These are phyloP conservation scores for Gandaritis pyraliata DNA, from an alignment of 2,888 invertebrate genomes.

Conservation along the genomic window DNA sequence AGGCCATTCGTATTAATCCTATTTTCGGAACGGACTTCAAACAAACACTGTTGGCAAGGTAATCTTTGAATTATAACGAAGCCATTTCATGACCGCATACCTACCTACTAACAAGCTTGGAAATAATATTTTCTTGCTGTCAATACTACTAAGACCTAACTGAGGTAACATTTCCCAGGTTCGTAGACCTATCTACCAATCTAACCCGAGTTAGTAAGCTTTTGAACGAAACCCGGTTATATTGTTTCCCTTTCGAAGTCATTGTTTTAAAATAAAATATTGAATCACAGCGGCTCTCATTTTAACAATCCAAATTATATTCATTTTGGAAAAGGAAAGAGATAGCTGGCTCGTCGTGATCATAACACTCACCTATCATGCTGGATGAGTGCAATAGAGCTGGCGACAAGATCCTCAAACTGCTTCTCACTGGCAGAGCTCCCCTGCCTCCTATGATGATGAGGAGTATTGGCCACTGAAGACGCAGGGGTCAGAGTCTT, in stretches of 20 bases:
- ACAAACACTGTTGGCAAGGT: constrained; percentile 1
- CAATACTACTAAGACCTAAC: no score
- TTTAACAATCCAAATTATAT: no score
- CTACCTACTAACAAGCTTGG: not conserved
- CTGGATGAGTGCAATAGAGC: constrained; percentile 89
- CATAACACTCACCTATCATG: constrained; percentile 82
- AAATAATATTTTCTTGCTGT: no score
- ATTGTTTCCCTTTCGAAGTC: no score
- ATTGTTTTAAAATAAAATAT: no score
- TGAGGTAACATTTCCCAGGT: no score
- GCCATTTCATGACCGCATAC: constrained; percentile 1
- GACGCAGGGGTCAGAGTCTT: constrained; percentile 68
- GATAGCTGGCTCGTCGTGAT: no score
- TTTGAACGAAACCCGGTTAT: no score
- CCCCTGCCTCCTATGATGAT: constrained; percentile 75
- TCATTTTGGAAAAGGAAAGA: no score
- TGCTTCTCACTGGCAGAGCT: constrained; percentile 82
- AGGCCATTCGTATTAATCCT: constrained; percentile 5
- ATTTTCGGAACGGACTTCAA: constrained; percentile 8
- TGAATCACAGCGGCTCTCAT: no score
- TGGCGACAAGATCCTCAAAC: constrained; percentile 86
- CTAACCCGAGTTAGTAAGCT: no score
- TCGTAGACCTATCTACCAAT: no score
- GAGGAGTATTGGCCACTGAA: constrained; percentile 72
- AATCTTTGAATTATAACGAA: constrained; percentile 1